Evolutionary conservation across 2,888 invertebrate genomes (phyloP), one percentile per base, ranked within the genome.

Genomic region (Pandemis cinnamomeana): DNA sequence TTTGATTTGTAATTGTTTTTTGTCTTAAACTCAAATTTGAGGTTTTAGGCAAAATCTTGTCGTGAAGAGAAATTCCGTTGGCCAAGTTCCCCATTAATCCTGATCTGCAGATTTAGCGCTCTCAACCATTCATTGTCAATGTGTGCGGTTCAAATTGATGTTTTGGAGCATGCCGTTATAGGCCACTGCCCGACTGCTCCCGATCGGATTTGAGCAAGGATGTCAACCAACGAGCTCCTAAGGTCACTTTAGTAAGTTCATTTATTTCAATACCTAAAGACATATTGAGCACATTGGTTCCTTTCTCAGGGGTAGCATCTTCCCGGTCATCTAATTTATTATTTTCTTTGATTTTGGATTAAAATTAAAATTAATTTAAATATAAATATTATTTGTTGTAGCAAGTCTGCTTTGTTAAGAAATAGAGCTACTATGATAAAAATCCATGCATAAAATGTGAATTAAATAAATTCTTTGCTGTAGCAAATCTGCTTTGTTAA

Each of bases 121-220:
- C 63, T 11, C 13, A 27, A 11, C 46, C 11, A 46, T 63, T 62
- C 15, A 5, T 46, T 20, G 63, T 20, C 46, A 63, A n/a, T 55
- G 55, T 15, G 20, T 55, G 15, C 10, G 46, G 55, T 44, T 7
- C 13, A 72, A 62, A 68, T 63, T 63, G 63, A 27, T 70, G 64
- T 73, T 73, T 66, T 60, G 69, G 69, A 60, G 69, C 72, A 69
- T n/a, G 58, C 58, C 66, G 58, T 71, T 71, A 67, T 72, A 69
- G 70, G 82, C 83, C 81, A 81, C 81, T 82, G 75, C 75, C 77
- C 76, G 78, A 79, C 81, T 80, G 82, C 79, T 80, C 77, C 75
- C 80, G 83, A 80, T 81, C 87, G 79, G 87, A 87, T 86, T 82
- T 82, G 79, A 81, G 82, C 87, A 86, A 89, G 86, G 89, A 89